phyloP scores from a whole-genome alignment of 2,797 vertebrate species.

The Artibeus jamaicensis region DNA sequence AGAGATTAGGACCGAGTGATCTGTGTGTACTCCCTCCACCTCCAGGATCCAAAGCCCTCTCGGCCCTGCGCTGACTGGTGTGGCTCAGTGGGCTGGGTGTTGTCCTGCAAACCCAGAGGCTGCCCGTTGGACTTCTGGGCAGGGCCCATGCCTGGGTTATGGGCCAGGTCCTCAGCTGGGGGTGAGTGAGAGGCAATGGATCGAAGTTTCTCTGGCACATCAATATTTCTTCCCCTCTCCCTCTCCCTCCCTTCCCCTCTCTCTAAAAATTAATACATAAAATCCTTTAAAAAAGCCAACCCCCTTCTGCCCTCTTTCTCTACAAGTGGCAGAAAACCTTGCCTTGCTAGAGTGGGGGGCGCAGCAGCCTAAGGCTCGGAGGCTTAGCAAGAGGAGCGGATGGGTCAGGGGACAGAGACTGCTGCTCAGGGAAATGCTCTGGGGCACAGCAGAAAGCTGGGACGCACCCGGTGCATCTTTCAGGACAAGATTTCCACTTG shows the following conservation, averaged over 20 bases:
- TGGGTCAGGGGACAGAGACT: not conserved
- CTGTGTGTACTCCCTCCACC: not conserved
- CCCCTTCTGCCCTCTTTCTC: not conserved
- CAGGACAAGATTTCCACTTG: not conserved
- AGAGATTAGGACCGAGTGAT: not conserved
- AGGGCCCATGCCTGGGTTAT: not conserved
- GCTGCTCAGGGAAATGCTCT: not conserved
- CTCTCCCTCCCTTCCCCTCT: not conserved
- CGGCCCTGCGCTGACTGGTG: not conserved
- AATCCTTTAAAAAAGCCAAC: not conserved
- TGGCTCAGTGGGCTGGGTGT: too few species aligned
- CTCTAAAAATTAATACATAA: not conserved
- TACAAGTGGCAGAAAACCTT: not conserved
- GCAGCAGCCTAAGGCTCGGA: not conserved
- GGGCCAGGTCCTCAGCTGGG: too few species aligned
- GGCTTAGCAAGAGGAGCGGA: not conserved
- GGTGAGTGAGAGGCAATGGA: not conserved
- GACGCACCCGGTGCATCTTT: not conserved
- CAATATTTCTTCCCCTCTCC: not conserved
- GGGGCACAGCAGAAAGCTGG: not conserved
- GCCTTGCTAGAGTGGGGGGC: not conserved
- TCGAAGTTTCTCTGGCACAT: not conserved
- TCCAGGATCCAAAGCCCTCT: not conserved
- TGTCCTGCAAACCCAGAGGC: not conserved
- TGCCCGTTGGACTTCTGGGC: not conserved